phyloP scores from a whole-genome alignment of 2,797 vertebrate species.

The Clarias platycephalus region DNA sequence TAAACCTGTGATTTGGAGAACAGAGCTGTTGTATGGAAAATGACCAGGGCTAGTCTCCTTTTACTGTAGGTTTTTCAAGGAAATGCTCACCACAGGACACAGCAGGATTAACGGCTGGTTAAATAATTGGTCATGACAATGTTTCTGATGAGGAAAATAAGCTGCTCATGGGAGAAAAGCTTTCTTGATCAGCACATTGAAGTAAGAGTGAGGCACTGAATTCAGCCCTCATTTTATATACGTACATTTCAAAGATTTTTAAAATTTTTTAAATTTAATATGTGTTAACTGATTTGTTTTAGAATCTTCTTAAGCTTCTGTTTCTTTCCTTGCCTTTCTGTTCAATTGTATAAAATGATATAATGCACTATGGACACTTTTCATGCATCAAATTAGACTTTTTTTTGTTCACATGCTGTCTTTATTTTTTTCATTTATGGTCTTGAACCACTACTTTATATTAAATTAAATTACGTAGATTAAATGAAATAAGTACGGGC shows the following conservation, averaged over 20 bases:
- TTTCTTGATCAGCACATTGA: not conserved
- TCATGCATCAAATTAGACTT: not conserved
- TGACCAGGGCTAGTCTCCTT: not conserved
- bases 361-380: not conserved
- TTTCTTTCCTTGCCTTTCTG: not conserved
- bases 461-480: no score
- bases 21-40: not conserved
- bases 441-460: no score
- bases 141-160: slow-evolving; percentile 7
- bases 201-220: not conserved
- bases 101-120: not conserved
- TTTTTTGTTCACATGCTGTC: not conserved
- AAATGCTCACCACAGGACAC: not conserved
- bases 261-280: not conserved
- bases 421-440: not conserved
- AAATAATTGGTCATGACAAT: slow-evolving; percentile 1
- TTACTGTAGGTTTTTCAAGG: not conserved
- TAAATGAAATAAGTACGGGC: no score
- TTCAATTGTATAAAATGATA: not conserved
- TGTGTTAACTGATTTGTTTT: not conserved
- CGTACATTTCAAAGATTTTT: no score
- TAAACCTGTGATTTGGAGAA: not conserved
- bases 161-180: not conserved
- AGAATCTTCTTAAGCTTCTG: not conserved
- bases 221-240: not conserved